These are phyloP conservation scores for Sarcophaga bullata DNA, from an alignment of 1,140 invertebrate genomes.

Conservation along the genomic window DNA sequence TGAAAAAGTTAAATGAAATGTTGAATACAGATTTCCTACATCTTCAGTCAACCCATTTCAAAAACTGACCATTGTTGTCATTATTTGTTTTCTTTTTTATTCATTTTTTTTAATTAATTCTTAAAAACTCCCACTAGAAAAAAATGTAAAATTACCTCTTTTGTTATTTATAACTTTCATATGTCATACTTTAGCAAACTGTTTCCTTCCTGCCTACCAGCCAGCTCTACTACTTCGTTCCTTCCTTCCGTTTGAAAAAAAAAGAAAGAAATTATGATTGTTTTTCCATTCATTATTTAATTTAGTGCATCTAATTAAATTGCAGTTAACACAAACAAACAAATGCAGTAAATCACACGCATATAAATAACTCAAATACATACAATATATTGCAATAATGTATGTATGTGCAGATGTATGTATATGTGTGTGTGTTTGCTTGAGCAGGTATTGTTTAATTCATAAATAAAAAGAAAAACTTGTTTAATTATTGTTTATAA, in stretches of 20 bases:
- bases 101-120: background rate
- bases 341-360: no score
- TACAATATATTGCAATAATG: no score
- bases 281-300: background rate
- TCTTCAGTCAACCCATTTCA: background rate
- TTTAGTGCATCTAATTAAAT: background rate
- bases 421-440: no score
- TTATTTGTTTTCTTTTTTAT: background rate
- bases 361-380: no score
- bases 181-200: background rate
- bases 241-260: background rate
- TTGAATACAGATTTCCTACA: background rate
- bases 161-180: background rate
- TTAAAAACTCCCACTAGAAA: background rate
- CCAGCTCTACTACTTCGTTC: background rate
- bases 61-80: background rate
- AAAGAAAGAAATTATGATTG: background rate
- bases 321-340: background rate
- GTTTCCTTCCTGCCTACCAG: conserved; percentile 1
- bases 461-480: no score
- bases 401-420: no score
- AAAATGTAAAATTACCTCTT: background rate
- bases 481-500: no score
- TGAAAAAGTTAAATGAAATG: background rate
- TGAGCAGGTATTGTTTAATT: no score